A percentile compares a stretch with the other conserved stretches of the same genome.
These are phyloP conservation scores for Cataglyphis cursor DNA, from an alignment of 2,888 invertebrate genomes.

Conservation along the genomic window DNA sequence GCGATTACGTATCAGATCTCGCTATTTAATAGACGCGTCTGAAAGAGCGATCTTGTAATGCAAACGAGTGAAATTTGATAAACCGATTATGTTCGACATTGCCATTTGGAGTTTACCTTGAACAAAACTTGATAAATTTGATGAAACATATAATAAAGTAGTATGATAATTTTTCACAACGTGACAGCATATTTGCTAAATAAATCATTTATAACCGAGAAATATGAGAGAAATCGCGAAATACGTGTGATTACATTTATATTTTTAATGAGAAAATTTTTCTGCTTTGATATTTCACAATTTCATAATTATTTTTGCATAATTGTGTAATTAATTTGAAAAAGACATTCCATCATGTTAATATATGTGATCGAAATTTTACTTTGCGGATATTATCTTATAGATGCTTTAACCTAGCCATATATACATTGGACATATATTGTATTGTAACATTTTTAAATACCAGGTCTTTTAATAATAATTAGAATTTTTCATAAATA, in stretches of 20 bases:
- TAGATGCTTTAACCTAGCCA: no score
- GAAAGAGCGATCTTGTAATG: not conserved
- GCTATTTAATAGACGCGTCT: not conserved
- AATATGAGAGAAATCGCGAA: not conserved
- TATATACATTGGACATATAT: not conserved
- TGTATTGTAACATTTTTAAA: not conserved
- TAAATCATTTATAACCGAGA: not conserved
- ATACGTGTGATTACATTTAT: not conserved
- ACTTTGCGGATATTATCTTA: no score
- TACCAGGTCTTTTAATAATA: not conserved
- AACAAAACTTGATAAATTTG: slow-evolving; percentile 48
- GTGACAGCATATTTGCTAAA: not conserved
- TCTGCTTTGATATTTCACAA: not conserved
- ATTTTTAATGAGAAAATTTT: not conserved
- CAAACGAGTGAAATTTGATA: not conserved
- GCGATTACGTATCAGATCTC: not conserved
- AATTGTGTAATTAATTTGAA: not conserved
- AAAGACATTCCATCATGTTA: not conserved
- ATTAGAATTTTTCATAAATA: not conserved
- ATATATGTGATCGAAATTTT: not conserved
- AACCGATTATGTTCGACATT: not conserved
- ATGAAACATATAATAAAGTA: slow-evolving; percentile 27
- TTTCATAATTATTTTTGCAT: not conserved
- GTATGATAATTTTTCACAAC: not conserved
- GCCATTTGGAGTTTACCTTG: not conserved